Evolutionary conservation across 2,113 vertebrate species (phyloP).

Genomic region (Ia io): DNA sequence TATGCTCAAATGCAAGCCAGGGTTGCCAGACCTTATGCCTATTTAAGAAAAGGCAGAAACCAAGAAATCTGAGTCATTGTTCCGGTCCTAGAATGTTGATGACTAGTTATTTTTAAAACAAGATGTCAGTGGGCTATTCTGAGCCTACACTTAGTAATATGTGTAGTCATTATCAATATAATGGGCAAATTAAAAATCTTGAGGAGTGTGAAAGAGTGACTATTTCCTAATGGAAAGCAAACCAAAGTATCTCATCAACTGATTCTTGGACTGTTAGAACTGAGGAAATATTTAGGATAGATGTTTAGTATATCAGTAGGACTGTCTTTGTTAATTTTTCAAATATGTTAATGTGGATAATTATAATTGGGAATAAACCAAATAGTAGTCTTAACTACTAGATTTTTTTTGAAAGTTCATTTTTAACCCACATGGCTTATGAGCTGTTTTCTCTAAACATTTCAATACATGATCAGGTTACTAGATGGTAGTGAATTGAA

Average conservation of each 20-base stretch:
- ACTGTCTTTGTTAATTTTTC: background rate
- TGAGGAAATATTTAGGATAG: background rate
- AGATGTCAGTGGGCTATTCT: background rate
- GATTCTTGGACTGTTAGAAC: background rate
- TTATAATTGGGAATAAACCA: background rate
- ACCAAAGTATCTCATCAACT: background rate
- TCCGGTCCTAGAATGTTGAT: background rate
- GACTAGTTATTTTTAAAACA: background rate
- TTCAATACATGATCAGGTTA: background rate
- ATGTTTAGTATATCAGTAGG: background rate
- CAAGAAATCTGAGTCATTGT: background rate
- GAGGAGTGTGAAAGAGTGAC: background rate
- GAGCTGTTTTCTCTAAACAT: background rate
- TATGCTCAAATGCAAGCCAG: background rate
- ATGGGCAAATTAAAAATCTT: conserved; percentile 9
- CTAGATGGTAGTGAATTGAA: background rate
- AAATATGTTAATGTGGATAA: background rate
- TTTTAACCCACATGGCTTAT: background rate
- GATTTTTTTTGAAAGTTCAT: background rate
- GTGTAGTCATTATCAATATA: background rate
- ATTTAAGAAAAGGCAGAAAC: background rate
- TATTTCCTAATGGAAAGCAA: background rate
- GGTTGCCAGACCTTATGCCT: background rate
- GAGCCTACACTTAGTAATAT: background rate
- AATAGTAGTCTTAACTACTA: background rate